Evolutionary conservation across 2,888 invertebrate species (phyloP), one percentile per base, ranked within the genome.

Genomic region (Nomada flava): DNA sequence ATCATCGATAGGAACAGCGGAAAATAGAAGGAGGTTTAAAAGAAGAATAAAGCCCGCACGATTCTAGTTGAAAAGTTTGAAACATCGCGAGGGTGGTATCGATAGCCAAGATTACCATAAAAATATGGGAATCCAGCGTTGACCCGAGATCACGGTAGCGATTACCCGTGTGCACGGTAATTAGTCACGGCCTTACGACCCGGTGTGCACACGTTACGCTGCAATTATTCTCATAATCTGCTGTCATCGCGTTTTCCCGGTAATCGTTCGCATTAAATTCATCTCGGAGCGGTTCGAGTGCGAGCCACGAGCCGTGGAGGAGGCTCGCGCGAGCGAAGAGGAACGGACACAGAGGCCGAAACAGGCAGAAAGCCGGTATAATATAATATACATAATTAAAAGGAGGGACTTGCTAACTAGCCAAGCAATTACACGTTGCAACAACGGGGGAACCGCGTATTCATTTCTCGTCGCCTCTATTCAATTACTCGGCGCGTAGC

Each of bases 201-300:
- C 80, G 55, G 69, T 63, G 59, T 55, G 65, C 75, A 29, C 78
- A 64, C 77, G 74, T 78, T 69, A 68, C 83, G 75, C 75, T 70
- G 81, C 70, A 87, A 88, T 88, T 87, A 87, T 88, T 88, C 87
- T 86, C 84, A 79, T 82, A 88, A 88, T 88, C 89, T 80, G 78
- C 88, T 89, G 88, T 88, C 88, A 84, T 88, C 88, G 86, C 84
- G 80, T 87, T 88, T 88, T 88, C 88, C 85, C 78, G 76, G 82
- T 78, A 84, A 88, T 87, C 86, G 79, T 76, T 74, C 85, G 71
- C 76, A 50, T 82, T 84, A 71, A 82, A 84, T 75, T 79, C 70
- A 65, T 63, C 76, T 78, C 73, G 75, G 71, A 5, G 36, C 62
- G 67, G 70, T 47, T 65, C 73, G 47, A 59, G 29, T 59, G 50